These are phyloP conservation scores for Romanogobio albipinnatus DNA, from an alignment of 2,113 vertebrate genomes.

Conservation along the genomic window DNA sequence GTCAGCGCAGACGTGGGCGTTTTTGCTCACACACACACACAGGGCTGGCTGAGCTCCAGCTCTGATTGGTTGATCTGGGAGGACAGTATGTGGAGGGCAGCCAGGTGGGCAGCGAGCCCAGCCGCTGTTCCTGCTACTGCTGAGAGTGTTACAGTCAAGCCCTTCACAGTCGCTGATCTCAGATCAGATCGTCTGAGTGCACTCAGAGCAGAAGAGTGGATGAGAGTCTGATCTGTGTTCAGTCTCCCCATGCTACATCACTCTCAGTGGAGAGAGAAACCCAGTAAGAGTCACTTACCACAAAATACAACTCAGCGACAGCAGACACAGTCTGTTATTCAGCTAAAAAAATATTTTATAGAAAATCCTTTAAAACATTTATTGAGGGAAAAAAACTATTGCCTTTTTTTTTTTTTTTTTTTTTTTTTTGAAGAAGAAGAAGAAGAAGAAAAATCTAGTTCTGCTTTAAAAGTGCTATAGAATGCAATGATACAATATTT, in stretches of 20 bases:
- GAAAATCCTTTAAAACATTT: not conserved
- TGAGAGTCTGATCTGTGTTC: slow-evolving; percentile 5
- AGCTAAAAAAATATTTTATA: not conserved
- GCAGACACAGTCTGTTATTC: not conserved
- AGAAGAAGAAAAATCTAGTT: no score
- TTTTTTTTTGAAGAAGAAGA: no score
- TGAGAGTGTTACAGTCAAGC: slow-evolving; percentile 23
- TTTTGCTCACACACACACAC: slow-evolving; percentile 3
- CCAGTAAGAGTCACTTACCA: slow-evolving; percentile 8
- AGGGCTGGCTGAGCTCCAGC: slow-evolving; percentile 26
- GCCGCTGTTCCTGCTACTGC: slow-evolving; percentile 32
- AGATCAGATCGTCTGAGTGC: slow-evolving; percentile 17
- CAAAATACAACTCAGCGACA: slow-evolving; percentile 19
- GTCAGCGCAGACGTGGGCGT: slow-evolving; percentile 15
- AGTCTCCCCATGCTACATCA: not conserved
- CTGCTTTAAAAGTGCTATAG: no score
- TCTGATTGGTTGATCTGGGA: slow-evolving; percentile 34
- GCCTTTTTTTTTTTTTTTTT: no score
- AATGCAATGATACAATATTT: no score
- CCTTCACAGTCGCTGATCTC: slow-evolving; percentile 16
- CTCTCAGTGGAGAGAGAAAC: slow-evolving; percentile 20
- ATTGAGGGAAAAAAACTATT: not conserved
- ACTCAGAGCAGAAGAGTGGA: not conserved
- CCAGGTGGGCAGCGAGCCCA: slow-evolving; percentile 42
- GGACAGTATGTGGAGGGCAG: slow-evolving; percentile 45